Evolutionary conservation across 2,888 invertebrate genomes (phyloP).

Genomic region (Colletes collaris): DNA sequence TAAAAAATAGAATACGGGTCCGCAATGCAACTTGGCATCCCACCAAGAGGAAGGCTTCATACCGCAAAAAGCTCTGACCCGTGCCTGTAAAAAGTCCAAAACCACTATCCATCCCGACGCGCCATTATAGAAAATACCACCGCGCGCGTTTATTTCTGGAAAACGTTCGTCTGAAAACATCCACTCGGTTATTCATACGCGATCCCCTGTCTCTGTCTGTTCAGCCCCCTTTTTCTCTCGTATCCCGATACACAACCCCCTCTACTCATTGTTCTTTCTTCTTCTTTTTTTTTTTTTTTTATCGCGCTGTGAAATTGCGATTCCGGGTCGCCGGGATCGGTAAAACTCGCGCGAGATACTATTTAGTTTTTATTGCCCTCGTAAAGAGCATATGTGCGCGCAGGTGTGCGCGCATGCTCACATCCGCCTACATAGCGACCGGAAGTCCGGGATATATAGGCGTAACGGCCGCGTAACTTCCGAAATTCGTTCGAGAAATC

Average conservation of each 20-base stretch:
- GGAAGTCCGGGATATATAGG: slow-evolving; percentile 50
- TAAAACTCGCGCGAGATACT: slow-evolving; percentile 61
- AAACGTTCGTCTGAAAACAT: slow-evolving; percentile 58
- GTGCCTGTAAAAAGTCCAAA: slow-evolving; percentile 53
- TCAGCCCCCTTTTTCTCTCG: not conserved
- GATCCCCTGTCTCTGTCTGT: slow-evolving; percentile 26
- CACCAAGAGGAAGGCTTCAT: slow-evolving; percentile 40
- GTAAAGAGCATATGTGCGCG: slow-evolving; percentile 67
- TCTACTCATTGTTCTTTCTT: not conserved
- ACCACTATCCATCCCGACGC: slow-evolving; percentile 43
- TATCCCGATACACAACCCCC: too few relatives aligned
- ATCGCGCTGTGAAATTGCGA: slow-evolving; percentile 56
- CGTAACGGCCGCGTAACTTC: slow-evolving; percentile 60
- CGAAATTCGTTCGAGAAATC: slow-evolving; percentile 70
- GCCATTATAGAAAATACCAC: slow-evolving; percentile 60
- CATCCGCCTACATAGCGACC: slow-evolving; percentile 13
- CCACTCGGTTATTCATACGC: slow-evolving; percentile 60
- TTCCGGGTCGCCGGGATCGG: slow-evolving; percentile 55
- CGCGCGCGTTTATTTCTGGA: slow-evolving; percentile 57
- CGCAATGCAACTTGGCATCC: slow-evolving; percentile 47
- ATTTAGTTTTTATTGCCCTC: slow-evolving; percentile 75
- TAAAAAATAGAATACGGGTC: slow-evolving; percentile 48
- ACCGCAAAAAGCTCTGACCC: slow-evolving; percentile 43
- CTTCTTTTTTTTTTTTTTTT: slow-evolving; percentile 37
- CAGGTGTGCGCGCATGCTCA: slow-evolving; percentile 36